Evolutionary conservation across 2,888 invertebrate genomes (phyloP).

Genomic region (Xanthia icteritia): DNA sequence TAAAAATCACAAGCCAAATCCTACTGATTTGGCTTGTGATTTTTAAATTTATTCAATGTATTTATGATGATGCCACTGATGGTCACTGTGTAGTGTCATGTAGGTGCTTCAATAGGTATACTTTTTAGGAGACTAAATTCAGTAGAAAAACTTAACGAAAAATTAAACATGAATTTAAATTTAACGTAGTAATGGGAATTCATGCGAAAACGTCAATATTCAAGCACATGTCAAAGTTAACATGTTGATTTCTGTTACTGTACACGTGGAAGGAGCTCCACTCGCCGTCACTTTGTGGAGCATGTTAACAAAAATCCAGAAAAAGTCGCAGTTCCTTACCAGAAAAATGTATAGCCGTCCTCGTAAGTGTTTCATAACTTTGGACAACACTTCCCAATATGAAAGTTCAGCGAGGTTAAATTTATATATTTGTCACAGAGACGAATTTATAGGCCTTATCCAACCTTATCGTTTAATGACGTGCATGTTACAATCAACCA

Average conservation of each 20-base stretch:
- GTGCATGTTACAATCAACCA: background rate
- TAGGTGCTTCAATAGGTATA: background rate
- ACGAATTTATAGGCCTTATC: background rate
- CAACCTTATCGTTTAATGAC: too few species aligned
- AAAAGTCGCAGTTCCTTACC: too few species aligned
- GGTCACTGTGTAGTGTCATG: background rate
- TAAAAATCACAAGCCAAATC: too few species aligned
- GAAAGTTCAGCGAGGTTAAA: background rate
- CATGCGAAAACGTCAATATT: background rate
- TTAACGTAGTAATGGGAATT: background rate
- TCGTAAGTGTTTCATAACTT: background rate
- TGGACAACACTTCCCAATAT: background rate
- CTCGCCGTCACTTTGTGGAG: background rate
- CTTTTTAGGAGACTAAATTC: background rate
- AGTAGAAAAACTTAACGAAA: background rate
- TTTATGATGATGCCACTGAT: background rate
- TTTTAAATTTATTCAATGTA: background rate
- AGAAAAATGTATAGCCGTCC: background rate
- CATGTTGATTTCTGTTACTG: slow-evolving; percentile 15
- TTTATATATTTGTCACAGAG: background rate
- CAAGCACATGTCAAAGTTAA: slow-evolving; percentile 2
- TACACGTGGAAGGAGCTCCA: background rate
- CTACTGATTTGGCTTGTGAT: too few species aligned
- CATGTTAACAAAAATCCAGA: background rate
- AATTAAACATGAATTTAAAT: background rate